Percentiles rank a stretch among this genome's conserved stretches.
Conservation (phyloP, 2,797 vertebrate genomes). For the Heterohyrax brucei region DNA sequence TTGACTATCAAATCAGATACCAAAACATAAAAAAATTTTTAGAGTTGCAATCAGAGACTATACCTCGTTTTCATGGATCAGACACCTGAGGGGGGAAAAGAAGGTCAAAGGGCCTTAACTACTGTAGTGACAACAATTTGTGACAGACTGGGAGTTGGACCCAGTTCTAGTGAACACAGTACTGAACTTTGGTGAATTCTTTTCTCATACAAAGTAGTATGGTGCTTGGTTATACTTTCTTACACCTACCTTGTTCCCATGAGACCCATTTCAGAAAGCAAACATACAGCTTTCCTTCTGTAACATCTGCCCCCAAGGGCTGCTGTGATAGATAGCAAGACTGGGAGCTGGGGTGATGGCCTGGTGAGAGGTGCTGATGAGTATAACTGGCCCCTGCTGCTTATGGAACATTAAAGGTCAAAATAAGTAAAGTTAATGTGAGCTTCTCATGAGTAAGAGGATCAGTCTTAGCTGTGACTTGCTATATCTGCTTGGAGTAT, state of each 20-base stretch:
- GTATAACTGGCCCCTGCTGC: constrained; percentile 54
- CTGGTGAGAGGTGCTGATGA: neutral
- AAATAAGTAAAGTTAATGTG: constrained; percentile 51
- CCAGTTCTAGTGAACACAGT: neutral
- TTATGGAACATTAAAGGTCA: neutral
- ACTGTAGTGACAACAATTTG: neutral
- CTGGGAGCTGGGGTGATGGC: neutral
- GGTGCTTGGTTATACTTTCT: constrained; percentile 20
- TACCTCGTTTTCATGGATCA: neutral
- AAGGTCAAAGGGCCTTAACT: neutral
- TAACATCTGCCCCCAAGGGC: constrained; percentile 41
- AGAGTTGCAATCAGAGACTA: neutral
- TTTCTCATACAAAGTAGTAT: constrained; percentile 32
- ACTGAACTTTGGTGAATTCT: constrained; percentile 24
- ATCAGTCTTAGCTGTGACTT: constrained; percentile 27
- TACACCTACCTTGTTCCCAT: neutral
- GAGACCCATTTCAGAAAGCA: constrained; percentile 62
- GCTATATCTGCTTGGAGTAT: neutral
- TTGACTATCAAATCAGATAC: neutral
- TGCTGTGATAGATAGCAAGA: constrained; percentile 54
- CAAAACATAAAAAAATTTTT: neutral
- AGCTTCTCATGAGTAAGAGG: constrained; percentile 3
- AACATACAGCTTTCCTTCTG: constrained; percentile 40
- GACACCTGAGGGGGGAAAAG: neutral
- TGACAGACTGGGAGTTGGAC: neutral